Evolutionary conservation across 2,797 vertebrate species (phyloP), one percentile per base, ranked within the genome.

Genomic region (Eptatretus atami): DNA sequence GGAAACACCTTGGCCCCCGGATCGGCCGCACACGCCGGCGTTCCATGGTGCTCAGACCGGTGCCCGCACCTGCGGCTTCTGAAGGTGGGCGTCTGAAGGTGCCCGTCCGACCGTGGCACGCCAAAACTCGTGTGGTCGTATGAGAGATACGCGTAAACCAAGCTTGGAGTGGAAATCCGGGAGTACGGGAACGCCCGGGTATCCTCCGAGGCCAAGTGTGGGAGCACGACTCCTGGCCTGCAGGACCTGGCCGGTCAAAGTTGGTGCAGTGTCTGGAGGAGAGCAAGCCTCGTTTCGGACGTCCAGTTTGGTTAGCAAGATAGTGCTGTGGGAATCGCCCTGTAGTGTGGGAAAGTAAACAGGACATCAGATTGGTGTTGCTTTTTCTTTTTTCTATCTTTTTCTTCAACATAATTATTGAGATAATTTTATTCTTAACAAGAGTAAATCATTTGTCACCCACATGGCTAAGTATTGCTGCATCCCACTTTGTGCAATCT

Each of bases 261-360:
- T n/a, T n/a, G 57, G 25, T n/a, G n/a, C 57, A 25, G 57, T 24
- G 12, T n/a, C 57, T 61, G n/a, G 57, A n/a, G 25, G n/a, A 25
- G n/a, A n/a, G 57, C 57, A 61, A n/a, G 25, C 57, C 53, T 84
- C 79, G 11, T 78, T 82, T 67, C 75, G 73, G 65, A 74, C 73
- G 65, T 81, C 82, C 14, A 82, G 77, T 52, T 81, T 79, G 64
- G 79, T 82, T 63, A 94, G 78, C 2, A 86, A 79, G 69, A 88
- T 79, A 72, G 82, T 86, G 63, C 82, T 83, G 1, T 80, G 82
- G 64, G 78, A 68, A 52, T 87, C 84, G 19, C 86, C 82, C 87
- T 92, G 73, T 60, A 15, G 60, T 65, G 57, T n/a, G 57, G 14
- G 24, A 61, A n/a, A 25, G 57, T 25, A n/a, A 61, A n/a, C 57